Percentiles rank a stretch among this genome's conserved stretches.
Conservation (phyloP, 2,888 invertebrate species). For the Lycia hirtaria region DNA sequence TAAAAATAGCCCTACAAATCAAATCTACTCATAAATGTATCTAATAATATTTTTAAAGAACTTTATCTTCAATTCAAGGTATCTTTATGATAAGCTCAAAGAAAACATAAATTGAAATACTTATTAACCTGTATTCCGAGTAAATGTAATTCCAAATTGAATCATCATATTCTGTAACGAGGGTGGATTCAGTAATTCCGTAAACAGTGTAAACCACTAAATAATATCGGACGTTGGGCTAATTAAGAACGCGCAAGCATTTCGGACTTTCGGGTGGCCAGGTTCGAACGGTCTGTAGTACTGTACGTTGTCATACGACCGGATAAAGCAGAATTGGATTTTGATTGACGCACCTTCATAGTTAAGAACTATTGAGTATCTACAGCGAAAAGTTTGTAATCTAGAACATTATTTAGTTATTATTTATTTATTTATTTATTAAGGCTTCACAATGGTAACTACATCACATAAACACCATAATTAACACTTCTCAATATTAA, state of each 20-base stretch:
- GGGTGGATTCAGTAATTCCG: constrained; percentile 15
- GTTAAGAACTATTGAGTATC: too few species aligned
- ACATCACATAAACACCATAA: too few species aligned
- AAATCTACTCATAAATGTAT: too few species aligned
- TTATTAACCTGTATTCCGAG: background rate
- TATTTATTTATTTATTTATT: too few species aligned
- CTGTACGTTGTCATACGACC: background rate
- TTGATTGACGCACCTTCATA: background rate
- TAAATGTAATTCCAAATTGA: constrained; percentile 18
- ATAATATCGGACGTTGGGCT: constrained; percentile 24
- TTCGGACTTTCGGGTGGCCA: constrained; percentile 10
- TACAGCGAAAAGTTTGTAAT: too few species aligned
- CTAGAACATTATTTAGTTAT: too few species aligned
- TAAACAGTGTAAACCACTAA: constrained; percentile 27
- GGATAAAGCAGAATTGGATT: background rate
- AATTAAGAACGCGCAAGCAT: constrained; percentile 25
- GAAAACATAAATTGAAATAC: background rate
- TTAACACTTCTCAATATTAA: too few species aligned
- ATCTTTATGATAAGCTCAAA: background rate
- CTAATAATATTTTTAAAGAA: background rate
- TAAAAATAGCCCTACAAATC: too few species aligned
- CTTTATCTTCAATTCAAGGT: background rate
- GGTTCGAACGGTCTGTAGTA: background rate
- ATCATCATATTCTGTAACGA: constrained; percentile 21
- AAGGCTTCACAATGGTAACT: too few species aligned